Base-by-base conservation (phyloP, 2,888 invertebrate genomes). In the Theodoxus fluviatilis region DNA sequence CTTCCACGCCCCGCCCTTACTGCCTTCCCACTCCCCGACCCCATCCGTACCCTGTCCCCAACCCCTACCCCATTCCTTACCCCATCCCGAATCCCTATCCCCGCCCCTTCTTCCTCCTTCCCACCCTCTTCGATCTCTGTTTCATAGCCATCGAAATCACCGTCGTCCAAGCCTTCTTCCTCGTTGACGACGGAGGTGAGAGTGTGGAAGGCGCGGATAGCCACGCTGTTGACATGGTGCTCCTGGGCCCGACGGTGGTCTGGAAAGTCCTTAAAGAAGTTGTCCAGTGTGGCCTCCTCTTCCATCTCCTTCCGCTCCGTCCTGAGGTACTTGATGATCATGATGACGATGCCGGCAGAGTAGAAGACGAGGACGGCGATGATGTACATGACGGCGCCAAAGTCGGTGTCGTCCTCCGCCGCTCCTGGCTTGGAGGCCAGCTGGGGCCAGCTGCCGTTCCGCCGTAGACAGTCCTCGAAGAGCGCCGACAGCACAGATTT, bases 311-410 rank as follows among this genome's bases (percentile, higher is more conserved):
- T 75, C 35, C 74, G 74, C 71, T 80, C 79, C 15, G 80, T 76
- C 67, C 78, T 77, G 3, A 80, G 73, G 74, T 82, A 80, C 68
- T 82, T 82, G 25, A 82, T 74, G 43, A 82, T 80, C 82, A 82
- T 82, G 1, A 78, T 75, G 9, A 81, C 75, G 43, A 82, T 81
- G 35, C 80, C 82, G 3, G 76, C 71, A 6, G 81, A 81, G 71
- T 82, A 82, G 67, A 82, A 80, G 43, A 81, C 74, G 1, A 82
- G 73, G 4, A 82, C 82, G 6, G 78, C 76, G 9, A 80, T 75
- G 33, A 82, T 82, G 64, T 82, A 82, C 67, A 80, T 64, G 22
- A 82, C 78, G 3, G 82, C 81, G 6, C 82, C 82, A 9, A 75
- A 73, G 61, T 82, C 82, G 18, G 75, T 72, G 52, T 76, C 75